Evolutionary conservation across 2,797 vertebrate species (phyloP).

Genomic region (Chloroceryle amazona): DNA sequence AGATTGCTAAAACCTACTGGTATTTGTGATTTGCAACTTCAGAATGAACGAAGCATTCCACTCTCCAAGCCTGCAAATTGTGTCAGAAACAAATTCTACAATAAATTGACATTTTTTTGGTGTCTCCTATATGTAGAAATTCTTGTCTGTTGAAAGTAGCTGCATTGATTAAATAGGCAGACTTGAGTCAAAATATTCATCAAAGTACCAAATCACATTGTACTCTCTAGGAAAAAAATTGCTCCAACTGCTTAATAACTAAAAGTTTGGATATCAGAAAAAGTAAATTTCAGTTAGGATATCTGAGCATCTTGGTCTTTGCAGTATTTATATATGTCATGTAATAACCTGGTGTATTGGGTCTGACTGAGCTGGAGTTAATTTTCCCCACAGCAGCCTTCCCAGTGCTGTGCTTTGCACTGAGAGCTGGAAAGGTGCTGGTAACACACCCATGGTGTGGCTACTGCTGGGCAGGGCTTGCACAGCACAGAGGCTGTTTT

Average conservation of each 20-base stretch:
- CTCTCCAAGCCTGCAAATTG: neutral
- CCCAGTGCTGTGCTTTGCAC: no score
- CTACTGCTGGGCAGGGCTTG: no score
- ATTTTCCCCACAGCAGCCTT: no score
- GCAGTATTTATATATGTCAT: neutral
- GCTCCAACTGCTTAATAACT: neutral
- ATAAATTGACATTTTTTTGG: neutral
- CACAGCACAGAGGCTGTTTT: no score
- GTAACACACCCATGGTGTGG: no score
- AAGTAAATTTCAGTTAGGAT: neutral
- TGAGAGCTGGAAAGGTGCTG: no score
- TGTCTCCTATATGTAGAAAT: neutral
- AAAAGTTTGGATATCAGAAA: neutral
- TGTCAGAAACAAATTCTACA: neutral
- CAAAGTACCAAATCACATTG: neutral
- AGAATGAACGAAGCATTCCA: neutral
- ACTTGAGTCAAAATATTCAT: neutral
- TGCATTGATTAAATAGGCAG: neutral
- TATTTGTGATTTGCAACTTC: neutral
- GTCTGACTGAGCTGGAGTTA: no score
- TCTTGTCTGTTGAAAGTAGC: neutral
- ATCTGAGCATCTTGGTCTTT: neutral
- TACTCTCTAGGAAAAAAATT: neutral
- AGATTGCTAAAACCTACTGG: neutral
- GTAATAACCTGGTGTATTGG: neutral